Conservation (phyloP, 2,888 invertebrate species). For the Sclerodermus sp. region DNA sequence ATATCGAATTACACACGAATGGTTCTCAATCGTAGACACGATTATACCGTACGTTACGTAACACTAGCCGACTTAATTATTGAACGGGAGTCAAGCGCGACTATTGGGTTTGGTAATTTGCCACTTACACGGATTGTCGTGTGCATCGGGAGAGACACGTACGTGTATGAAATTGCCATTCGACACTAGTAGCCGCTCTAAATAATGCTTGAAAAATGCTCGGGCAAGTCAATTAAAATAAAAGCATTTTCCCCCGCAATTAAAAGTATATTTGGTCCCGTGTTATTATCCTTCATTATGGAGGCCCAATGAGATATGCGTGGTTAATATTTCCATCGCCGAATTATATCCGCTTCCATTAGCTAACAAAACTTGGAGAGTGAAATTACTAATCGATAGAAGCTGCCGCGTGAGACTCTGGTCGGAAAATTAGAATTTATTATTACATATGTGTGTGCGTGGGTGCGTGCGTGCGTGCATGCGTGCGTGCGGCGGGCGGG, state of each 20-base stretch:
- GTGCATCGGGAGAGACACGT: slow-evolving; percentile 16
- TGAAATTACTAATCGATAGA: not conserved
- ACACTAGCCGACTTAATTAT: slow-evolving; percentile 36
- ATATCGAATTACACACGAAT: slow-evolving; percentile 40
- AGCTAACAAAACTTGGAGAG: slow-evolving; percentile 21
- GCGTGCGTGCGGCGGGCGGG: no score
- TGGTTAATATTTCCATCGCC: slow-evolving; percentile 34
- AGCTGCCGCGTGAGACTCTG: no score
- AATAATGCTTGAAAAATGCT: no score
- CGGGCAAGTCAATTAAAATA: no score
- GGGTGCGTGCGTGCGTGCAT: no score
- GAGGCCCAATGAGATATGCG: slow-evolving; percentile 30
- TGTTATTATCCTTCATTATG: slow-evolving; percentile 49
- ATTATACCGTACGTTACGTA: slow-evolving; percentile 36
- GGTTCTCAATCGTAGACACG: slow-evolving; percentile 38
- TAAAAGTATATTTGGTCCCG: slow-evolving; percentile 45
- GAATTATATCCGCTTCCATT: slow-evolving; percentile 38
- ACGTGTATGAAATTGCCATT: not conserved
- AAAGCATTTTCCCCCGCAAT: slow-evolving; percentile 23
- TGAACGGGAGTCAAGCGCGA: slow-evolving; percentile 36
- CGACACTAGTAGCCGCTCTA: no score
- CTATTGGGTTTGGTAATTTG: slow-evolving; percentile 37
- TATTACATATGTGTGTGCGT: no score
- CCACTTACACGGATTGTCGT: slow-evolving; percentile 37
- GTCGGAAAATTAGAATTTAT: no score